Percentiles rank a stretch among this genome's conserved stretches.
Evolutionary conservation across 35 echinoderm and acorn worm species (phyloP).

Genomic region (Acanthaster planci): DNA sequence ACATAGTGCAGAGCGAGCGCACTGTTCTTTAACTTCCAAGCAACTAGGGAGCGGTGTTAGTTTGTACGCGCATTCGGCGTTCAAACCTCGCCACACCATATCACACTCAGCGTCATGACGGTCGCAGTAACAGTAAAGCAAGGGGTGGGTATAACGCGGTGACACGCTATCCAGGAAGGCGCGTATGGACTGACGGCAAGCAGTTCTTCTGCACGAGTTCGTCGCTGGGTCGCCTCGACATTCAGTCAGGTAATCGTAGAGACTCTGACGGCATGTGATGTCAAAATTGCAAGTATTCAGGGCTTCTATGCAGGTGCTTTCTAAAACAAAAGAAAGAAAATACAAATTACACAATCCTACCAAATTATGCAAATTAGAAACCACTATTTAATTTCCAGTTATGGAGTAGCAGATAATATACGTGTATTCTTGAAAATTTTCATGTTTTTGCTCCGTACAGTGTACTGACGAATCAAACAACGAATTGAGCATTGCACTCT

Average conservation of each 20-base stretch:
- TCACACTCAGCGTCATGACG: background rate
- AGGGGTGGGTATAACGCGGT: background rate
- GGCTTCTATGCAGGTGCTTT: conserved; percentile 2
- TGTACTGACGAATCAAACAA: too few species aligned
- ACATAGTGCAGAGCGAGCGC: background rate
- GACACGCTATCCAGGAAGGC: background rate
- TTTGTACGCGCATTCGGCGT: conserved; percentile 1
- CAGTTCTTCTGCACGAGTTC: background rate
- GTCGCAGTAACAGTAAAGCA: background rate
- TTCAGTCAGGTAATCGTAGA: background rate
- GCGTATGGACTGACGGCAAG: background rate
- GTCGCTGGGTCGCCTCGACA: background rate
- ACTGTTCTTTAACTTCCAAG: background rate
- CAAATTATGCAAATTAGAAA: too few species aligned
- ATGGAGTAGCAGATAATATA: too few species aligned
- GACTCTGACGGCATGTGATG: background rate
- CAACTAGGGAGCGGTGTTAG: background rate
- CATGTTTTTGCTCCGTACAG: too few species aligned
- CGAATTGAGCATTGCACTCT: too few species aligned
- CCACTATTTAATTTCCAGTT: too few species aligned
- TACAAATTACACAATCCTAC: too few species aligned
- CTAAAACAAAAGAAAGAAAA: background rate
- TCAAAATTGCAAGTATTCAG: background rate
- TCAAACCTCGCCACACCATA: background rate
- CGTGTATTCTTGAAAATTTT: too few species aligned